Base-by-base conservation (phyloP, 35 echinoderm and acorn worm species). In the Nesometra sesokonis region DNA sequence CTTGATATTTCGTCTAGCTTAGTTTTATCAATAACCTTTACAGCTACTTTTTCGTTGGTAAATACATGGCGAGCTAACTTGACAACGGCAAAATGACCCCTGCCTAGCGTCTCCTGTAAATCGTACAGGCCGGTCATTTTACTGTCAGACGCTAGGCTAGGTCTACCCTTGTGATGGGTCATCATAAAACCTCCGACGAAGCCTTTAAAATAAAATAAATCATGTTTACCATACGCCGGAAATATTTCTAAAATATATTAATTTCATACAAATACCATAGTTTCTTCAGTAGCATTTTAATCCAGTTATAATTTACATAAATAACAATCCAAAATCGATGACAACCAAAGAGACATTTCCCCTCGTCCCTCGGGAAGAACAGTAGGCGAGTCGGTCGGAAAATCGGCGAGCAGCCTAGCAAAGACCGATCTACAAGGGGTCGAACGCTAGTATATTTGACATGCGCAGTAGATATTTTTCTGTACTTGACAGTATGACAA, bases 21-120 rank as follows among this genome's bases (percentile, higher is more conserved):
- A 32, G 76, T 91, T 84, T 97, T 97, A 85, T 97, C 95, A 30
- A 97, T 97, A 77, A 97, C 95, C 88, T 97, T 97, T 76, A 97
- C 95, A 36, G 95, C 95, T 81, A 97, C 95, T 85, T 97, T 97
- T 82, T 97, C 91, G 78, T 92, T 92, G 37, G 95, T 97, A 80
- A 97, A 97, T 40, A 97, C 88, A 91, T 97, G 95, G 32, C 88
- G 85, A 36, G 95, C 95, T 27, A 97, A 89, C 80, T 97, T 97
- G 86, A 97, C 95, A 87, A 97, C 94, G 78, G 95, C 95, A 88
- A 97, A 97, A 88, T 97, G 95, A 82, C 95, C 95, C 85, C 92
- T 89, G 82, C 95, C 95, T 23, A 97, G 77, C 76, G 95, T 97
- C 84, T 94, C 89, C 78, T 97, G 89, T 35, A 97, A 78, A 86